Conservation (phyloP, 2,797 vertebrate species). For the Microctenopoma steveboyesi region DNA sequence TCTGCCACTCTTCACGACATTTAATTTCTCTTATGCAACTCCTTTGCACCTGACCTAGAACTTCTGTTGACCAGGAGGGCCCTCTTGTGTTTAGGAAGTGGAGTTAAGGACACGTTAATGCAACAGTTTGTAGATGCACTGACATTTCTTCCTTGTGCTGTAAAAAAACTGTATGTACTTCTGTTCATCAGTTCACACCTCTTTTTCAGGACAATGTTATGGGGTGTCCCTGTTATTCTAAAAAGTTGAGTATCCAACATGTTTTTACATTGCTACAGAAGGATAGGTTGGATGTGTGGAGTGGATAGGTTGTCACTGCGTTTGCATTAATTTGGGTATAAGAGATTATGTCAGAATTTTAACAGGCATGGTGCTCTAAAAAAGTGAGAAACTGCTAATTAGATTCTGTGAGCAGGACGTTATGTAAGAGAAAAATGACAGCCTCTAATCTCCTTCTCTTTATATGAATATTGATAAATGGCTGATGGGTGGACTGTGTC, state of each 20-base stretch:
- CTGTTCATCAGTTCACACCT: constrained; percentile 9
- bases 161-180: constrained; percentile 13
- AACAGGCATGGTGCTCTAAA: not conserved
- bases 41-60: constrained; percentile 18
- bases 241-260: constrained; percentile 13
- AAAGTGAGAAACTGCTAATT: not conserved
- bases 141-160: constrained; percentile 1
- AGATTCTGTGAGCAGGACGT: not conserved
- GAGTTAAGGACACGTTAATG: constrained; percentile 26
- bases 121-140: constrained; percentile 16
- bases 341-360: not conserved
- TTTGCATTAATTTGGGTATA: not conserved
- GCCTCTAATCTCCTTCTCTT: not conserved
- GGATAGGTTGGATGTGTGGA: too few relatives aligned
- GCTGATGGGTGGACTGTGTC: not conserved
- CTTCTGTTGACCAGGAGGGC: constrained; percentile 41
- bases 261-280: constrained; percentile 1
- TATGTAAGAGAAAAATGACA: not conserved
- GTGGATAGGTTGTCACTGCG: not conserved
- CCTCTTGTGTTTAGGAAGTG: constrained; percentile 62
- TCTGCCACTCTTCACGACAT: constrained; percentile 38
- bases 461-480: not conserved
- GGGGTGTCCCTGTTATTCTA: constrained; percentile 12
- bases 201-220: constrained; percentile 1
- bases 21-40: constrained; percentile 42